These are phyloP conservation scores for Batillaria attramentaria DNA, from an alignment of 1,140 invertebrate genomes.

Conservation along the genomic window DNA sequence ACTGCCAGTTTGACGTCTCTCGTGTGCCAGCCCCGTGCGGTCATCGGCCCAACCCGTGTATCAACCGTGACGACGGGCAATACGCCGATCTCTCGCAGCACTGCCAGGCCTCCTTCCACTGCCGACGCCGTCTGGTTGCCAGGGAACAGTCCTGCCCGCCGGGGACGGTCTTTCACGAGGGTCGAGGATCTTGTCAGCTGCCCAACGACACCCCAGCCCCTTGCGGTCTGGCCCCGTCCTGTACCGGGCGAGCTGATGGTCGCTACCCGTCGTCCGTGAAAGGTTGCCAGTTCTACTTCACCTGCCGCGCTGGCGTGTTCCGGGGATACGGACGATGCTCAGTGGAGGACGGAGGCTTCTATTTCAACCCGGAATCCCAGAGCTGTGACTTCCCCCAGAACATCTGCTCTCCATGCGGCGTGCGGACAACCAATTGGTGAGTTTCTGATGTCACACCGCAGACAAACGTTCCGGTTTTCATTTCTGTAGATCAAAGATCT, in stretches of 20 bases:
- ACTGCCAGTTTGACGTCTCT: slow-evolving; percentile 25
- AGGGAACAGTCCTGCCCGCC: slow-evolving; percentile 23
- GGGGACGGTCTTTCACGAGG: slow-evolving; percentile 30
- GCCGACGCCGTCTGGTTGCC: slow-evolving; percentile 27
- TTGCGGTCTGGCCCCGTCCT: slow-evolving; percentile 38
- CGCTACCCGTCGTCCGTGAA: slow-evolving; percentile 21
- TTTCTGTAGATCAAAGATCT: too few species aligned
- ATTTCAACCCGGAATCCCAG: slow-evolving; percentile 32
- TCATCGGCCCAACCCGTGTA: slow-evolving; percentile 32
- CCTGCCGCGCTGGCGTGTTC: slow-evolving; percentile 25
- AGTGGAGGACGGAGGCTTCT: slow-evolving; percentile 31
- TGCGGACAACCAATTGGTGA: slow-evolving; percentile 13
- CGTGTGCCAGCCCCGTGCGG: slow-evolving; percentile 38
- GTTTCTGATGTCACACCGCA: background rate
- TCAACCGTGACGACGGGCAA: slow-evolving; percentile 22
- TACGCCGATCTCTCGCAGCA: slow-evolving; percentile 28
- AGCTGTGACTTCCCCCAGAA: slow-evolving; percentile 43
- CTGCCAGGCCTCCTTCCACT: slow-evolving; percentile 37
- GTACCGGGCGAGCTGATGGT: slow-evolving; percentile 35
- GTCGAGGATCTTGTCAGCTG: slow-evolving; percentile 23
- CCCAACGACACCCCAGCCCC: slow-evolving; percentile 34
- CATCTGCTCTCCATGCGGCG: slow-evolving; percentile 40
- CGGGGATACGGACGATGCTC: slow-evolving; percentile 28
- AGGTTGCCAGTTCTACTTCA: slow-evolving; percentile 36
- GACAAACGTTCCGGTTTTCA: too few species aligned